Base-by-base conservation (phyloP, 2,113 vertebrate species). In the Helogale parvula region DNA sequence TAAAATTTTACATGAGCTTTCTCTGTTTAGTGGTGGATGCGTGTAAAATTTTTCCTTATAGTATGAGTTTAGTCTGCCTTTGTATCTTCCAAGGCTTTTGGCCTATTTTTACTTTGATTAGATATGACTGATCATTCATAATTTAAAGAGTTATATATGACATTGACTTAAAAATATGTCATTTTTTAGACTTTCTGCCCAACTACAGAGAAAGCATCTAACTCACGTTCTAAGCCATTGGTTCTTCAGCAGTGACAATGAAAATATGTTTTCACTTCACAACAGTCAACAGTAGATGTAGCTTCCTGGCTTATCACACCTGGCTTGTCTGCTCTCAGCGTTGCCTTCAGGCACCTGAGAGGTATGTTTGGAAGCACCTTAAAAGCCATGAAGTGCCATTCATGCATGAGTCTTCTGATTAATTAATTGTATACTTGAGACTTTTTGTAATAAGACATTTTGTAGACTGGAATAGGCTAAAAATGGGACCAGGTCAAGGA, bases 371-470 rank as follows among this genome's bases (percentile, higher is more conserved):
- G 35, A 79, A 92, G n/a, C 38, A 69, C 65, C 88, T n/a, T 14
- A 63, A 45, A 84, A 96, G 52, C n/a, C 29, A 65, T 86, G 11
- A 35, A 72, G 45, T 87, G 13, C 16, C 17, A 47, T 74, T 79
- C n/a, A 57, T 74, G 17, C 35, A 52, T 33, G 16, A 72, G 21
- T 93, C 45, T 72, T 79, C 85, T 87, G 82, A 79, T 79, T 90
- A 80, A 66, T 80, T 90, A 72, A 81, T 80, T 90, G 92, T 90
- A 72, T 74, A 19, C 29, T 80, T 86, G 80, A 74, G 47, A 74
- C 19, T 2, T 60, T 83, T 83, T 66, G 35, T 85, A 25, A 45
- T 71, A 72, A 71, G 54, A 47, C 38, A 50, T 81, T 81, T 88
- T 90, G 41, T 41, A 41, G n/a, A 66, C 31, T 90, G 21, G 5